Conservation (phyloP, 2,113 vertebrate genomes). For the Gulo gulo region DNA sequence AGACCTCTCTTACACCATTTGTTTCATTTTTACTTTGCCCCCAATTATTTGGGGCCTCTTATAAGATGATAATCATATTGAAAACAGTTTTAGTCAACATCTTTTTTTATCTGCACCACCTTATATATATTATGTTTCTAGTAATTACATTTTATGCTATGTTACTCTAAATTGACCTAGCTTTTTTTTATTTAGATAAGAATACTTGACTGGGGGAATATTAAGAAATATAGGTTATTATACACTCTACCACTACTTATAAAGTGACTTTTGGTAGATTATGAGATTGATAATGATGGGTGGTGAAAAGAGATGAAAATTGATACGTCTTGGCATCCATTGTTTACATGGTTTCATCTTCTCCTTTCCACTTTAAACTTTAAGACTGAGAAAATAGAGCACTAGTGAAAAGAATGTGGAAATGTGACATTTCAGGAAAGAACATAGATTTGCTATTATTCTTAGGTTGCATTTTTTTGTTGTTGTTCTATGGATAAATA, state of each 20-base stretch:
- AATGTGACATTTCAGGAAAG: constrained; percentile 37
- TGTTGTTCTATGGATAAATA: constrained; percentile 44
- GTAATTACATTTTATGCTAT: not conserved
- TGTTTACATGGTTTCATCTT: not conserved
- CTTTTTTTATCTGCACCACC: not conserved
- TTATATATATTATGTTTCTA: not conserved
- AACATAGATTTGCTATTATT: constrained; percentile 7
- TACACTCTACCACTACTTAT: not conserved
- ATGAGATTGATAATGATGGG: not conserved
- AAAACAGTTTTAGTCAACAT: not conserved
- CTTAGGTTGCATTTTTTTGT: not conserved
- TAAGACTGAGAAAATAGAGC: not conserved
- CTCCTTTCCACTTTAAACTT: not conserved
- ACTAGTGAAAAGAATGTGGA: not conserved
- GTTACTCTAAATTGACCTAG: not conserved
- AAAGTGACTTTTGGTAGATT: not conserved
- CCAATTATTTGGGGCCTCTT: not conserved
- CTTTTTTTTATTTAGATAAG: not conserved
- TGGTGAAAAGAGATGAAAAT: not conserved
- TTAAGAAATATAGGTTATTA: not conserved
- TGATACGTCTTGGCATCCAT: not conserved
- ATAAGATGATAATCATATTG: not conserved
- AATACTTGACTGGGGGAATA: not conserved
- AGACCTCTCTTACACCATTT: not conserved
- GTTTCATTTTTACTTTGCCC: not conserved